Evolutionary conservation across 2,797 vertebrate genomes (phyloP).

Genomic region (Natrix natrix): DNA sequence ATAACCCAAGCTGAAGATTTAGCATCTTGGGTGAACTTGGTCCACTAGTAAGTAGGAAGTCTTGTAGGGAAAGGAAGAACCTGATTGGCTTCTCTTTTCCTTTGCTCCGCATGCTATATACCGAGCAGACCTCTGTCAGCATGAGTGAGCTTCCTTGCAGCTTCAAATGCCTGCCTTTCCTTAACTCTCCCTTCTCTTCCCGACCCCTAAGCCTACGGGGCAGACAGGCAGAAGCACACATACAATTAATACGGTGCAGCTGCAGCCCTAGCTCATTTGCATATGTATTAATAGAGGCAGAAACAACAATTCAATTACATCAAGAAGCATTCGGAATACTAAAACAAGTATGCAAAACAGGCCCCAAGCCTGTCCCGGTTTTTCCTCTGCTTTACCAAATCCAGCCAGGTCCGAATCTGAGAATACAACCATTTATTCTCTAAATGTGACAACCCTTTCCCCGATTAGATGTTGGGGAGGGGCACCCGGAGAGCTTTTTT

Average conservation of each 20-base stretch:
- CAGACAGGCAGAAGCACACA: conserved; percentile 73
- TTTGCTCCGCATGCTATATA: conserved; percentile 51
- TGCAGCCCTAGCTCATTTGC: conserved; percentile 75
- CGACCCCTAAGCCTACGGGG: conserved; percentile 68
- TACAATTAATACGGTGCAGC: conserved; percentile 80
- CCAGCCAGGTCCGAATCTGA: conserved; percentile 50
- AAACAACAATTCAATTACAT: conserved; percentile 79
- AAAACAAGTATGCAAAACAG: conserved; percentile 72
- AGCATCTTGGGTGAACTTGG: not conserved
- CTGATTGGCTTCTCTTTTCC: conserved; percentile 38
- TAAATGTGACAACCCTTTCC: not conserved
- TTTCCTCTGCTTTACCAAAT: conserved; percentile 48
- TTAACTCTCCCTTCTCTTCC: conserved; percentile 63
- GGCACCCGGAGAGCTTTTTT: conserved; percentile 39
- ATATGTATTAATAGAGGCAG: conserved; percentile 79
- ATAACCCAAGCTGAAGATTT: not conserved
- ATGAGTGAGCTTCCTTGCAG: conserved; percentile 67
- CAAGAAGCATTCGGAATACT: conserved; percentile 74
- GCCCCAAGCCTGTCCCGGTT: conserved; percentile 51
- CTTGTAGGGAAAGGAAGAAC: not conserved
- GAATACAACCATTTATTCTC: conserved; percentile 48
- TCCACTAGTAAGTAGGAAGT: conserved; percentile 44
- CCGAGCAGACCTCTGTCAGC: conserved; percentile 62
- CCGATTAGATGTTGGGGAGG: conserved; percentile 15
- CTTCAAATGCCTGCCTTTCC: conserved; percentile 73